A percentile compares a stretch with the other conserved stretches of the same genome.
Evolutionary conservation across 2,113 vertebrate genomes (phyloP).

Genomic region (Ascaphus truei): DNA sequence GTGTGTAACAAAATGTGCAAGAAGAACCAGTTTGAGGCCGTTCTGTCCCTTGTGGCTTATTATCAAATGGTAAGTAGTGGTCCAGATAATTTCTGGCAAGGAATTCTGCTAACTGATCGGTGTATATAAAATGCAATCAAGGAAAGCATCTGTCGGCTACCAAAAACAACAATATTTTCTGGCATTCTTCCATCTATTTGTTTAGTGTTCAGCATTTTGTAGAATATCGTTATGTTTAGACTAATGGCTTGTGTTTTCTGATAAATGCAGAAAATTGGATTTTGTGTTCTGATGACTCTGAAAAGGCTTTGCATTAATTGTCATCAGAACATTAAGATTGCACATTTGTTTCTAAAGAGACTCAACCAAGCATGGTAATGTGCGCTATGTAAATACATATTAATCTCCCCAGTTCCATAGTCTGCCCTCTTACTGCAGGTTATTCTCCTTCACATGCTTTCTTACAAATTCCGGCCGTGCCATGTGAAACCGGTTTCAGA

Average conservation of each 20-base stretch:
- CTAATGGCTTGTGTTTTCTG: not conserved
- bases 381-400: too few relatives aligned
- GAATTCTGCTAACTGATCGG: not conserved
- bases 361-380: too few relatives aligned
- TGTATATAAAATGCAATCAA: not conserved
- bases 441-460: too few relatives aligned
- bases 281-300: not conserved
- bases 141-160: constrained; percentile 7
- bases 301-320: not conserved
- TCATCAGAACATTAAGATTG: not conserved
- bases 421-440: too few relatives aligned
- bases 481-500: too few relatives aligned
- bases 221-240: not conserved
- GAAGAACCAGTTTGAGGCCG: constrained; percentile 79
- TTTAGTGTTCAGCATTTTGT: not conserved
- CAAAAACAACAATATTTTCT: not conserved
- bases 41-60: constrained; percentile 88
- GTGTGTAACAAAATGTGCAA: constrained; percentile 97
- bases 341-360: not conserved
- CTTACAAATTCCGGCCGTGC: too few relatives aligned
- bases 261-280: not conserved
- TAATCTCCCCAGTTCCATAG: too few relatives aligned
- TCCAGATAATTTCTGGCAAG: not conserved
- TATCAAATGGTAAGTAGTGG: constrained; percentile 89
- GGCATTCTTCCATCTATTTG: not conserved